Conservation (phyloP, 2,797 vertebrate genomes). For the Triplophysa yarkandensis region DNA sequence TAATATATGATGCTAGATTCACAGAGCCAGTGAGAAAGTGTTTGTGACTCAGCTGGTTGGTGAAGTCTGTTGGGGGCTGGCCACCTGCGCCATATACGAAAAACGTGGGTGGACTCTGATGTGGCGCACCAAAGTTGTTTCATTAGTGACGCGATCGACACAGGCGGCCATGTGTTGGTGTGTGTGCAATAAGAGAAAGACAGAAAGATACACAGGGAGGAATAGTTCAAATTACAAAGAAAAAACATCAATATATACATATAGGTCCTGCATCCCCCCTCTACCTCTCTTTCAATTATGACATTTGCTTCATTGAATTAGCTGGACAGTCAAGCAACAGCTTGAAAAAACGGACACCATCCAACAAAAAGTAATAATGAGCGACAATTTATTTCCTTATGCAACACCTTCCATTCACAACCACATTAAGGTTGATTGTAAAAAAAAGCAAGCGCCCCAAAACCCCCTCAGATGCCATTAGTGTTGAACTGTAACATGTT, state of each 20-base stretch:
- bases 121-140: slow-evolving; percentile 55
- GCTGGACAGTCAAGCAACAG: slow-evolving; percentile 41
- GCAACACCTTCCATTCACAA: slow-evolving; percentile 28
- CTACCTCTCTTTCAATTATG: slow-evolving; percentile 28
- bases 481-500: slow-evolving; percentile 16
- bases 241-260: neutral
- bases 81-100: slow-evolving; percentile 56
- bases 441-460: slow-evolving; percentile 45
- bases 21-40: slow-evolving; percentile 28
- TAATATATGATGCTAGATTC: slow-evolving; percentile 37
- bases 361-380: slow-evolving; percentile 43
- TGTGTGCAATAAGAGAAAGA: slow-evolving; percentile 11
- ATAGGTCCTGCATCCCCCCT: too few relatives aligned
- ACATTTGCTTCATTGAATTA: slow-evolving; percentile 48
- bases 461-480: slow-evolving; percentile 27
- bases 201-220: neutral
- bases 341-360: slow-evolving; percentile 46
- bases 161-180: slow-evolving; percentile 37
- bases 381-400: slow-evolving; percentile 45
- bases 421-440: slow-evolving; percentile 49
- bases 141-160: slow-evolving; percentile 46
- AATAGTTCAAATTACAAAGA: neutral
- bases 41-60: slow-evolving; percentile 48
- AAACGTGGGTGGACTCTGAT: slow-evolving; percentile 57
- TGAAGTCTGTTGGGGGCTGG: slow-evolving; percentile 43